phyloP scores from a whole-genome alignment of 2,113 vertebrate species.

The Heterochromis multidens region DNA sequence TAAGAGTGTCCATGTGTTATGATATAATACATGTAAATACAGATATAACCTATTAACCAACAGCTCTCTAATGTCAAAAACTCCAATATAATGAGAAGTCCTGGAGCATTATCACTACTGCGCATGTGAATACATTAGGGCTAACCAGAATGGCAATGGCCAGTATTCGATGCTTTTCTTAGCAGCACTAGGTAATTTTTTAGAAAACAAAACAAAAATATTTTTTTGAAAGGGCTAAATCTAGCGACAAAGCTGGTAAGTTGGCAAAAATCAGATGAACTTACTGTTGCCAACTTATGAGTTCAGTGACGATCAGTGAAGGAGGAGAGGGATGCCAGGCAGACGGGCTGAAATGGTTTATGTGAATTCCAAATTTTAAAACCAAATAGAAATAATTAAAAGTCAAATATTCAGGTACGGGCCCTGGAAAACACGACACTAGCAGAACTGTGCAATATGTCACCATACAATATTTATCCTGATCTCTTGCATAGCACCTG shows the following conservation, averaged over 20 bases:
- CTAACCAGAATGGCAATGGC: too few relatives aligned
- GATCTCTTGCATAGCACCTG: background rate
- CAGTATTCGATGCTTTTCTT: background rate
- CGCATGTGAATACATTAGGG: background rate
- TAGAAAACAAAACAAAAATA: background rate
- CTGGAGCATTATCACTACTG: background rate
- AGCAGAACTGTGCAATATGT: background rate
- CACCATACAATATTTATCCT: background rate
- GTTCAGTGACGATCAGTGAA: background rate
- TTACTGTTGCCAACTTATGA: background rate
- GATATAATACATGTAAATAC: background rate
- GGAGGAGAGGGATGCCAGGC: background rate
- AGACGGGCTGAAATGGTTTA: background rate
- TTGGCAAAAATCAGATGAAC: background rate
- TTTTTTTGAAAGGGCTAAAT: background rate
- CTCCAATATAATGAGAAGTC: background rate
- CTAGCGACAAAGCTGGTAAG: background rate
- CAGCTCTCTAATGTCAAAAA: background rate
- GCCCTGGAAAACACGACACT: background rate
- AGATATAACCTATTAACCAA: background rate
- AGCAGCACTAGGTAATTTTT: background rate
- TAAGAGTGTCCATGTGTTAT: too few relatives aligned
- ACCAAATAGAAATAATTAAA: background rate
- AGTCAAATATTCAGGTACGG: background rate
- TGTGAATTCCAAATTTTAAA: background rate